Conservation (phyloP, 2,888 invertebrate genomes). For the Taenaris catops region DNA sequence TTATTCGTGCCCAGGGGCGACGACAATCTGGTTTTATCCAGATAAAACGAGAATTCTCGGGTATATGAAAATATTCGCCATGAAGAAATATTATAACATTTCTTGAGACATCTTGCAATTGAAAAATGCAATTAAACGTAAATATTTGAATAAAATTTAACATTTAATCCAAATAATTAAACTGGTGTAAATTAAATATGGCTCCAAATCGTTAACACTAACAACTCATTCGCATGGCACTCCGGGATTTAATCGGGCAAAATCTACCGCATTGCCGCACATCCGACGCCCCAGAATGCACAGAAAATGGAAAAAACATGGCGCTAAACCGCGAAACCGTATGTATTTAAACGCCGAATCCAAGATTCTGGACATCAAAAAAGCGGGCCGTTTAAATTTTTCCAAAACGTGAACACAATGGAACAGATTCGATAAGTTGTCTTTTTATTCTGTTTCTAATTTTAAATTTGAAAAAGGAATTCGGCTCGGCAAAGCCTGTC, state of each 20-base stretch:
- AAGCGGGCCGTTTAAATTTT: slow-evolving; percentile 75
- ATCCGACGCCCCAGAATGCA: slow-evolving; percentile 65
- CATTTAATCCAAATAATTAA: too few relatives aligned
- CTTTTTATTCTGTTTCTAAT: slow-evolving; percentile 66
- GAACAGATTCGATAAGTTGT: slow-evolving; percentile 62
- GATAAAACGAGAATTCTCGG: too few relatives aligned
- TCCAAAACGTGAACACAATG: slow-evolving; percentile 79
- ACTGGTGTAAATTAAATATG: too few relatives aligned
- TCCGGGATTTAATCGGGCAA: slow-evolving; percentile 66
- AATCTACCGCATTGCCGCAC: slow-evolving; percentile 64
- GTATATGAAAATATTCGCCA: too few relatives aligned
- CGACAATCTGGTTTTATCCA: too few relatives aligned
- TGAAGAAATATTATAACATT: too few relatives aligned
- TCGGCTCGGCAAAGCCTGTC: slow-evolving; percentile 76
- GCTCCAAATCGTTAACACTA: slow-evolving; percentile 65
- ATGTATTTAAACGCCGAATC: slow-evolving; percentile 78
- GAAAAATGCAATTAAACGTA: too few relatives aligned
- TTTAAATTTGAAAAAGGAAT: slow-evolving; percentile 68
- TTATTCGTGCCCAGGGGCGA: too few relatives aligned
- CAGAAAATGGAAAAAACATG: slow-evolving; percentile 78
- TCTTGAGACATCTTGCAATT: too few relatives aligned
- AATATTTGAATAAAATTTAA: too few relatives aligned
- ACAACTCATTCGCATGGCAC: slow-evolving; percentile 72
- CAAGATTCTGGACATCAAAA: slow-evolving; percentile 66
- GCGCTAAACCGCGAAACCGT: slow-evolving; percentile 77